A percentile compares a stretch with the other conserved stretches of the same genome.
Conservation (phyloP, 2,113 vertebrate species). For the Helogale parvula region DNA sequence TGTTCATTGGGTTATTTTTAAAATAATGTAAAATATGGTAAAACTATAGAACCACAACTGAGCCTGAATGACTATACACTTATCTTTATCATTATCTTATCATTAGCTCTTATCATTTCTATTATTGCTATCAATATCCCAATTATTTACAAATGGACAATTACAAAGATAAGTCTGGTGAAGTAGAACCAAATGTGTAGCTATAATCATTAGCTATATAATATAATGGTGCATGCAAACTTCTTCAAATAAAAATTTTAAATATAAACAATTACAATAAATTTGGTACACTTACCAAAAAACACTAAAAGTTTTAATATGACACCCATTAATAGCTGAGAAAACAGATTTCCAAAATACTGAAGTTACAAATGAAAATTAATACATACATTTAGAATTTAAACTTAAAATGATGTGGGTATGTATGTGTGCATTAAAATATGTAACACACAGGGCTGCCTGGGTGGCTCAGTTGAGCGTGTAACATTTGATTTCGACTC, state of each 20-base stretch:
- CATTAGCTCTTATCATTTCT: neutral
- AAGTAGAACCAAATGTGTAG: neutral
- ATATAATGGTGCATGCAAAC: neutral
- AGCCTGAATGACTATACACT: neutral
- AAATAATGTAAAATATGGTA: neutral
- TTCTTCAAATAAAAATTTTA: neutral
- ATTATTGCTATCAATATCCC: neutral
- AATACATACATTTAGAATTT: neutral
- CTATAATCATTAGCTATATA: too few species aligned
- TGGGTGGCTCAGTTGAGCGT: too few species aligned
- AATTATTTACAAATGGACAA: neutral
- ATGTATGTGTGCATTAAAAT: neutral
- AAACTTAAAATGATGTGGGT: neutral
- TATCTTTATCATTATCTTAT: too few species aligned
- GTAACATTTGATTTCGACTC: too few species aligned
- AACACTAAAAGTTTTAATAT: neutral
- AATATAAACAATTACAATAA: neutral
- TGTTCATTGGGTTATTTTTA: neutral
- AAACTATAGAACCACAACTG: neutral
- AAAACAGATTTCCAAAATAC: constrained; percentile 27
- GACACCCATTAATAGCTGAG: neutral
- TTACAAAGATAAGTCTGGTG: neutral
- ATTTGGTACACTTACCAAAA: neutral
- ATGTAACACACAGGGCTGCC: neutral
- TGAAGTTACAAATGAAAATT: neutral